These are phyloP conservation scores for Clytia hemisphaerica DNA, from an alignment of 30 jellyfish, hydroid and myxozoan species.

Conservation along the genomic window DNA sequence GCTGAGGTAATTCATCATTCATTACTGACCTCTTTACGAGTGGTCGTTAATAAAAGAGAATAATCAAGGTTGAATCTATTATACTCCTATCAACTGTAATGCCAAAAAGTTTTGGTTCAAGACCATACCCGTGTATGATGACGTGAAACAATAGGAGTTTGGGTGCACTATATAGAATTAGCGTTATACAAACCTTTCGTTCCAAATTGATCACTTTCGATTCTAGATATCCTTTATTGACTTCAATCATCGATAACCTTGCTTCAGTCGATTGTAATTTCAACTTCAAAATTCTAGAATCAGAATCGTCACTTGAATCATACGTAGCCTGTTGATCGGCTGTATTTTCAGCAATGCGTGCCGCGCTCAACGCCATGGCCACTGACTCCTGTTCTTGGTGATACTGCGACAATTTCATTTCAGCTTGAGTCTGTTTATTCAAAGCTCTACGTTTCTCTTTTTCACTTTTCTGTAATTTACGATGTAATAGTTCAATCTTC, in stretches of 20 bases:
- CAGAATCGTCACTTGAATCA: slow-evolving; percentile 61
- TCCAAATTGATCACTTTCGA: slow-evolving; percentile 36
- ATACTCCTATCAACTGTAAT: too few relatives aligned
- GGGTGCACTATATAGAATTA: too few relatives aligned
- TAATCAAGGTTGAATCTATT: too few relatives aligned
- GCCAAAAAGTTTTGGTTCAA: too few relatives aligned
- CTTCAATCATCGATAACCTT: slow-evolving; percentile 70
- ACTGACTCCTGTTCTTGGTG: slow-evolving; percentile 19
- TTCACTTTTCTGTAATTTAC: slow-evolving; percentile 55
- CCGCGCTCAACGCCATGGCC: not conserved
- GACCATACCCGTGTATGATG: too few relatives aligned
- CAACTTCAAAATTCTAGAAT: slow-evolving; percentile 68
- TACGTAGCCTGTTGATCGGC: slow-evolving; percentile 17
- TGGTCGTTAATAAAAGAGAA: too few relatives aligned
- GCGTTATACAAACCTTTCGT: slow-evolving; percentile 19
- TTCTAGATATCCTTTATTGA: slow-evolving; percentile 71
- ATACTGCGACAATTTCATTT: slow-evolving; percentile 42
- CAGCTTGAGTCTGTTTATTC: slow-evolving; percentile 48
- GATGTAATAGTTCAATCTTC: slow-evolving; percentile 47
- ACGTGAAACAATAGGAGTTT: too few relatives aligned
- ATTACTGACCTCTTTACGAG: too few relatives aligned
- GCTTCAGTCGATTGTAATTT: slow-evolving; percentile 97
- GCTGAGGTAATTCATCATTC: too few relatives aligned
- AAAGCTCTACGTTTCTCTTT: slow-evolving; percentile 66
- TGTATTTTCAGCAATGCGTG: not conserved